These are phyloP conservation scores for Euplexia lucipara DNA, from an alignment of 2,888 invertebrate genomes.

Conservation along the genomic window DNA sequence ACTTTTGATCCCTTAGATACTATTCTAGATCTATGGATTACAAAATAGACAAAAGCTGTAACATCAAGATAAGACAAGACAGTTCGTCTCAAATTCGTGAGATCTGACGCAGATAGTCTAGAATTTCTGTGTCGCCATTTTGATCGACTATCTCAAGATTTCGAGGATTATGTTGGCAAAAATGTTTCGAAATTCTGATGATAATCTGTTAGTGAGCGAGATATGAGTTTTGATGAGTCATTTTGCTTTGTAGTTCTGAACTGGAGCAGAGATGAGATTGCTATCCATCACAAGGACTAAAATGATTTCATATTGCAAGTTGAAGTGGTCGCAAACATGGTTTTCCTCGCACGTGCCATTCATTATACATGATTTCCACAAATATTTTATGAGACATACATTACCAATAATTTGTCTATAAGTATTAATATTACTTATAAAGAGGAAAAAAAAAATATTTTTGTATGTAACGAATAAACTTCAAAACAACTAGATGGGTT, in stretches of 20 bases:
- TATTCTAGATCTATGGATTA: slow-evolving; percentile 17
- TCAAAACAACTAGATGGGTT: no score
- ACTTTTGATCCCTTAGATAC: no score
- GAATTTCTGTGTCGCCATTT: slow-evolving; percentile 43
- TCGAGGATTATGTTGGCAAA: slow-evolving; percentile 26
- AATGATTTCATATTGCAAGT: not conserved
- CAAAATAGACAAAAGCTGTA: slow-evolving; percentile 26
- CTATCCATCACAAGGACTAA: slow-evolving; percentile 30
- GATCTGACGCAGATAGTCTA: slow-evolving; percentile 36
- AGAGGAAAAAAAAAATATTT: no score
- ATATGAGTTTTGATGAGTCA: slow-evolving; percentile 33
- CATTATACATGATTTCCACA: no score
- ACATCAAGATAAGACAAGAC: slow-evolving; percentile 26
- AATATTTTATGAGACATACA: no score
- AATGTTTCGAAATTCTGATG: slow-evolving; percentile 60
- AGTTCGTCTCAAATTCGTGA: slow-evolving; percentile 47
- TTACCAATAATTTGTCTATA: no score
- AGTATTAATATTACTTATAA: no score
- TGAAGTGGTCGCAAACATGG: no score
- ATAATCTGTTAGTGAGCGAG: not conserved
- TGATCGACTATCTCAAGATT: slow-evolving; percentile 55
- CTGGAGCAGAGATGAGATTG: slow-evolving; percentile 36
- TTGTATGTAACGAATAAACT: no score
- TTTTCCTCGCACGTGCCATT: no score
- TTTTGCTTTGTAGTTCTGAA: not conserved